Conservation (phyloP, 2,113 vertebrate species). For the Nannospalax galili region DNA sequence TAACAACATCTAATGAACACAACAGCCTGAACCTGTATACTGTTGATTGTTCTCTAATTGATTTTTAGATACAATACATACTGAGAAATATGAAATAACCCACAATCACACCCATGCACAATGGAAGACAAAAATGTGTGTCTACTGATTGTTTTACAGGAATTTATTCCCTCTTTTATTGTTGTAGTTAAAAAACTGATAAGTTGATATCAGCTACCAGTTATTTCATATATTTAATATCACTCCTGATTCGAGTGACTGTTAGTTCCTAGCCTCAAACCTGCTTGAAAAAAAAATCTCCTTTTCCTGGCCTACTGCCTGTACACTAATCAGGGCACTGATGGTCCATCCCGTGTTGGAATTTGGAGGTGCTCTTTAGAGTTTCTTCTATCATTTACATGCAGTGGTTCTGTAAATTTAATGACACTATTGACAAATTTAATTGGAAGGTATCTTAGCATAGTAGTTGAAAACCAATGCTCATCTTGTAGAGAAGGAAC, state of each 20-base stretch:
- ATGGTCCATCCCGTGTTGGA: background rate
- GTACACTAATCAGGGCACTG: background rate
- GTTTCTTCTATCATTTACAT: background rate
- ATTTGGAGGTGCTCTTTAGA: background rate
- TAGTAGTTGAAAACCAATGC: background rate
- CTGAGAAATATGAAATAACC: background rate
- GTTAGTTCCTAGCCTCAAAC: background rate
- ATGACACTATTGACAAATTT: background rate
- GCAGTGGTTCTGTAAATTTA: background rate
- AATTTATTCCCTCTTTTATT: background rate
- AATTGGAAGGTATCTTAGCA: background rate
- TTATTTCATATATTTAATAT: background rate
- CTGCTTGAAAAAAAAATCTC: too few relatives aligned
- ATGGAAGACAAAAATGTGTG: background rate
- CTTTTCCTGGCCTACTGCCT: background rate
- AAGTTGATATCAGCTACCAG: background rate
- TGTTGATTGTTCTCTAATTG: background rate
- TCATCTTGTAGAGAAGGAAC: background rate
- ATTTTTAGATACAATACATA: background rate
- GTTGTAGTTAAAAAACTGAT: background rate
- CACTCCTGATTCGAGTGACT: background rate
- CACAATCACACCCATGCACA: accelerated
- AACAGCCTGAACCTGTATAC: background rate
- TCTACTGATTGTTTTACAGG: background rate
- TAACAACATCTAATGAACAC: background rate